phyloP scores from a whole-genome alignment of 2,888 invertebrate species.

The Melanargia galathea region DNA sequence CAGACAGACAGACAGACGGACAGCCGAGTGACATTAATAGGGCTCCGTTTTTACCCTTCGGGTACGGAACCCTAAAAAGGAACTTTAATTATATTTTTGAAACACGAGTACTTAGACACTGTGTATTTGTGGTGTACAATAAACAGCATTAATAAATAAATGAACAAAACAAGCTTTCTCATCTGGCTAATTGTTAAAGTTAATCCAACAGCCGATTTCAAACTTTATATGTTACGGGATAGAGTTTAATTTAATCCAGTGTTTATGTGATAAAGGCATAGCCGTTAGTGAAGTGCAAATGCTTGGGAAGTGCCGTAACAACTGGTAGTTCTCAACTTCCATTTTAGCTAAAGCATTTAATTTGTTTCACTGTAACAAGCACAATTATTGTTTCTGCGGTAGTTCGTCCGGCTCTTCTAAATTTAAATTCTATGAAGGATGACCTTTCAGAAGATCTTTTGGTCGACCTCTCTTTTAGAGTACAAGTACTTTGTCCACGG shows the following conservation, averaged over 20 bases:
- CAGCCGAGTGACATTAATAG: no score
- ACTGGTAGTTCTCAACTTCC: slow-evolving; percentile 17
- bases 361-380: slow-evolving; percentile 15
- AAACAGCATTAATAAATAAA: slow-evolving; percentile 15
- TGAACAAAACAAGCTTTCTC: slow-evolving; percentile 14
- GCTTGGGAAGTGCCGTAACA: slow-evolving; percentile 13
- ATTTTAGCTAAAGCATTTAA: slow-evolving; percentile 18
- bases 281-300: slow-evolving; percentile 20
- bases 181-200: slow-evolving; percentile 13
- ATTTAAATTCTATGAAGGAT: neutral
- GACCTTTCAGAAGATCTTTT: neutral
- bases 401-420: neutral
- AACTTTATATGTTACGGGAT: neutral
- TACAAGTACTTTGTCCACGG: no score
- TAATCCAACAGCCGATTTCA: neutral
- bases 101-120: neutral
- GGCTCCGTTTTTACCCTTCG: no score
- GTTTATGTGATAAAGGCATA: slow-evolving; percentile 13
- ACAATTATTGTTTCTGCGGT: slow-evolving; percentile 3
- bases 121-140: slow-evolving; percentile 2
- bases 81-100: no score
- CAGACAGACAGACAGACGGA: no score
- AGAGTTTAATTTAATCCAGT: slow-evolving; percentile 3
- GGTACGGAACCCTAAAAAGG: no score
- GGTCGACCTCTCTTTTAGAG: no score